Conservation (phyloP, 2,113 vertebrate genomes). For the Pongo pygmaeus region DNA sequence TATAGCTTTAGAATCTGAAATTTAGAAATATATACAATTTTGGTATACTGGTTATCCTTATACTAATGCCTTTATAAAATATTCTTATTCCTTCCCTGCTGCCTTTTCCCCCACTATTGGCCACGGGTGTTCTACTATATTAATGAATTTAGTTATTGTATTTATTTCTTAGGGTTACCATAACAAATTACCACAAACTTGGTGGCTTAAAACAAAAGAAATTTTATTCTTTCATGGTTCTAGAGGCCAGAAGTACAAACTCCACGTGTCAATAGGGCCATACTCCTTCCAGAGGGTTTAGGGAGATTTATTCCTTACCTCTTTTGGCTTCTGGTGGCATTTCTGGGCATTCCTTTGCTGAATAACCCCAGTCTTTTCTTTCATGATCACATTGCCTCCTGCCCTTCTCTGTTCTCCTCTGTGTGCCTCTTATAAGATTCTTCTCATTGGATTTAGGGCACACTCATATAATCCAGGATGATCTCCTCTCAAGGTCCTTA, state of each 20-base stretch:
- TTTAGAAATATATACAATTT: background rate
- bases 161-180: background rate
- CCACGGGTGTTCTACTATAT: background rate
- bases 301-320: background rate
- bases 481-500: background rate
- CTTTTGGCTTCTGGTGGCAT: background rate
- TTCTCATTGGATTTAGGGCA: background rate
- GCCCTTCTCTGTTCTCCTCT: background rate
- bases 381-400: background rate
- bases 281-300: too few relatives aligned
- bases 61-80: background rate
- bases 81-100: background rate
- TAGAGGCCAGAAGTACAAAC: background rate
- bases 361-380: background rate
- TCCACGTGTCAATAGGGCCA: background rate
- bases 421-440: background rate
- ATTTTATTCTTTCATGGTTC: background rate
- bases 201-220: background rate
- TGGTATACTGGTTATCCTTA: background rate
- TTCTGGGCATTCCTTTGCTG: background rate
- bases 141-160: background rate
- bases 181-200: background rate
- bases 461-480: background rate
- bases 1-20: background rate
- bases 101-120: background rate